Conservation (phyloP, 92 coral and sea anemone species). For the Epizoanthus stellaris region DNA sequence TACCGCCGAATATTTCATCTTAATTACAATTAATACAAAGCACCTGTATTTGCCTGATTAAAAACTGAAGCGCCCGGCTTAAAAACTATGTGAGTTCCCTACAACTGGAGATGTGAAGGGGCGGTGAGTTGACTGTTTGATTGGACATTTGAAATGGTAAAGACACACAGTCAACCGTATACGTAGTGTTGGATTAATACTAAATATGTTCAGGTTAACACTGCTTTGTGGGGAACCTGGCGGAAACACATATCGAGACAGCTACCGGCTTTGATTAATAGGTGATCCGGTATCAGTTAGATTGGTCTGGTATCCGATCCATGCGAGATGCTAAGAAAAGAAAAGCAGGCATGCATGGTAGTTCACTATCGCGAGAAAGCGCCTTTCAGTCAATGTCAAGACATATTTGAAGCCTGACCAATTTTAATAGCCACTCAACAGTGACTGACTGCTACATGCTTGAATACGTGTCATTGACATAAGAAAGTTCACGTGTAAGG, state of each 20-base stretch:
- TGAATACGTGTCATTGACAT: constrained; percentile 25
- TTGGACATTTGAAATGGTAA: no score
- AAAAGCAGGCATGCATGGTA: constrained; percentile 11
- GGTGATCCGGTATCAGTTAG: constrained; percentile 36
- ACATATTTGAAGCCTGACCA: background rate
- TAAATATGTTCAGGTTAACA: no score
- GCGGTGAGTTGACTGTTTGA: no score
- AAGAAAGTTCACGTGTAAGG: background rate
- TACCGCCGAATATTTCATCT: no score
- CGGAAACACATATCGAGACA: constrained; percentile 6
- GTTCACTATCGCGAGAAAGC: constrained; percentile 8
- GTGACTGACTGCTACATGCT: background rate
- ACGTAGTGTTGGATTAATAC: no score
- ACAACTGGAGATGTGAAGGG: no score
- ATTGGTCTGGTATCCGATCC: constrained; percentile 43
- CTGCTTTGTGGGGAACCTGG: background rate
- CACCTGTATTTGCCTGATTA: no score
- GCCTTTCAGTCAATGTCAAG: constrained; percentile 16
- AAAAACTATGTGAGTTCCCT: no score
- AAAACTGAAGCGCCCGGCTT: no score
- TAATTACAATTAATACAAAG: no score
- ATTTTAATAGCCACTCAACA: background rate
- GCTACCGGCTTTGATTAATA: constrained; percentile 43
- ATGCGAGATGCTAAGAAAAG: constrained; percentile 38
- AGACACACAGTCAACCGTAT: no score